Base-by-base conservation (phyloP, 2,113 vertebrate genomes). In the Candoia aspera region DNA sequence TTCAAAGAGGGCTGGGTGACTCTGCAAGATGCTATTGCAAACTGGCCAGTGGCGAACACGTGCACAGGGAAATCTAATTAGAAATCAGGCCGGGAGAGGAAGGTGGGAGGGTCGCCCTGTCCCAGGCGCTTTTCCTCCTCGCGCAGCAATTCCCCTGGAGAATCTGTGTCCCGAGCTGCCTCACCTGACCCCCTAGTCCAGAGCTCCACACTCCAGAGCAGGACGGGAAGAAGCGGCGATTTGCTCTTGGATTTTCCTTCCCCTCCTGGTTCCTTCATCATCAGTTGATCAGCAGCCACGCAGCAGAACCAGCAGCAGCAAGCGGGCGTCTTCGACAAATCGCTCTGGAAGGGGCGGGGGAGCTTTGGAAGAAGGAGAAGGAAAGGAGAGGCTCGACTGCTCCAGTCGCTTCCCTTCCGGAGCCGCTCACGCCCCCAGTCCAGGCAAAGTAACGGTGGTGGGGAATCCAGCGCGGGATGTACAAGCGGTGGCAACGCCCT, bases 11-110 rank as follows among this genome's bases (percentile, higher is more conserved):
- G 6, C 15, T 79, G 68, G 68, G 17, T 79, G 68, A 79, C 33
- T 21, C 29, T 68, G 3, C 2, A 79, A 37, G 33, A 37, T 21
- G 15, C 37, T 79, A 37, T 8, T 79, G 33, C 37, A 79, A 37
- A 79, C 33, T 19, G 68, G 17, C 68, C 19, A 37, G 37, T n/a
- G 93, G n/a, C 26, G 26, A 60, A 93, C 96, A 95, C 96, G 96
- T 96, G 96, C 90, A 37, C n/a, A 57, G 21, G 92, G 84, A 92
- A 88, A 91, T 84, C 37, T 6, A 57, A 84, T 87, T 57, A 24
- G 42, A 26, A 26, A 42, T 1, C 79, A 29, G 62, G 53, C 10
- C 19, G 6, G 1, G 29, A 86, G 59, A 46, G 49, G 49, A 87
- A 37, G 93, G 59, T 53, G 26, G 42, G 46, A 26, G 15, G 46